These are phyloP conservation scores for Rhynchomys soricoides DNA, from an alignment of 2,113 vertebrate genomes.

Conservation along the genomic window DNA sequence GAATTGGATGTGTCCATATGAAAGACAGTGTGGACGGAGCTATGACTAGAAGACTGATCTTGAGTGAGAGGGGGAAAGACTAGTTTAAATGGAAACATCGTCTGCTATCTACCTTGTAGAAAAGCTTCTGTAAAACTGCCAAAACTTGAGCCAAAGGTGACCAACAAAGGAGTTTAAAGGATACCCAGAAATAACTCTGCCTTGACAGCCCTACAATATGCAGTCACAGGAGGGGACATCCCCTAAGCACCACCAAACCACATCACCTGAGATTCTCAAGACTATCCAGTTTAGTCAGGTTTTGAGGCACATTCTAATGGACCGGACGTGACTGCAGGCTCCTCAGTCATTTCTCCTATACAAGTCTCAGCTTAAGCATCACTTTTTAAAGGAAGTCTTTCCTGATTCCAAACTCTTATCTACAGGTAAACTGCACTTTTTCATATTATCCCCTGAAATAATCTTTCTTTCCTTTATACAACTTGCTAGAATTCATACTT, in stretches of 20 bases:
- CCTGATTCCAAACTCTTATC: not conserved
- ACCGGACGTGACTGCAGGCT: not conserved
- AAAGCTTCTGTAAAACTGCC: not conserved
- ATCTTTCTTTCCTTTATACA: constrained; percentile 21
- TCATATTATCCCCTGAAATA: not conserved
- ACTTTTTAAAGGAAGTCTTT: constrained; percentile 7
- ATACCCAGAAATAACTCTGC: not conserved
- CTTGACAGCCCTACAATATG: not conserved
- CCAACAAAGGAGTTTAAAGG: not conserved
- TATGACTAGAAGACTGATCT: not conserved
- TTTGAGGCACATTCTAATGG: not conserved
- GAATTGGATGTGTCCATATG: not conserved
- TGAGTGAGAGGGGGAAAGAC: not conserved
- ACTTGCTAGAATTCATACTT: not conserved
- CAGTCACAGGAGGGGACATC: not conserved
- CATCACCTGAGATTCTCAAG: not conserved
- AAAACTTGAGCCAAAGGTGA: not conserved
- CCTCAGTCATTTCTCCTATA: not conserved
- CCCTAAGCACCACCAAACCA: not conserved
- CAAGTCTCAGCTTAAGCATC: constrained; percentile 4
- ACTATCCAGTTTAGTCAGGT: not conserved
- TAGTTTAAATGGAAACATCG: not conserved
- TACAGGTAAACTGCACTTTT: not conserved
- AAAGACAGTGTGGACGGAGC: not conserved
- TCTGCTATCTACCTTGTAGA: not conserved